Conservation (phyloP, 2,888 invertebrate genomes). For the Campopleginae sp. region DNA sequence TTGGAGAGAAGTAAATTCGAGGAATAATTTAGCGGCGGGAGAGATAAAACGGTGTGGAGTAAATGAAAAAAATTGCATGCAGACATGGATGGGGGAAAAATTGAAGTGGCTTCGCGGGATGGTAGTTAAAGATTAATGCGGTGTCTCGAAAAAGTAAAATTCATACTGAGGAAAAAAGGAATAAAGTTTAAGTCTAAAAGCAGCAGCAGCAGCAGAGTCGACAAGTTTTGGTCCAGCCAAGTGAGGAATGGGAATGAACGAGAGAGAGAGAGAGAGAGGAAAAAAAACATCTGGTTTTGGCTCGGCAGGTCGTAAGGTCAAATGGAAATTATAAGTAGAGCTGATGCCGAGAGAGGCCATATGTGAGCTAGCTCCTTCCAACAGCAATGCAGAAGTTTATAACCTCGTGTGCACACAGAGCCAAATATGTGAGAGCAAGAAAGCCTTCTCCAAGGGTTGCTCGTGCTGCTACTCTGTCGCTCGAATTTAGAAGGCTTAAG, state of each 20-base stretch:
- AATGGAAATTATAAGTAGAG: constrained; percentile 60
- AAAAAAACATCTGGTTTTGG: constrained; percentile 2
- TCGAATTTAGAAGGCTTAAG: constrained; percentile 65
- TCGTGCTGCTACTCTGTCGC: constrained; percentile 37
- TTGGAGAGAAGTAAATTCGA: constrained; percentile 39
- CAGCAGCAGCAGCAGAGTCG: constrained; percentile 8
- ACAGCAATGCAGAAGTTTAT: constrained; percentile 8
- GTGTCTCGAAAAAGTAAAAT: constrained; percentile 22
- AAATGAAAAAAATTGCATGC: background rate
- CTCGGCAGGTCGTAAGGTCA: constrained; percentile 51
- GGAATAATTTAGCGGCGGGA: constrained; percentile 28
- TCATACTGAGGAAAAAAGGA: background rate
- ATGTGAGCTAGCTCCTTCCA: constrained; percentile 29
- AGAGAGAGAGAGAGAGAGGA: background rate
- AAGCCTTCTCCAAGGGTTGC: constrained; percentile 22
- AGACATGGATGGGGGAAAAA: background rate
- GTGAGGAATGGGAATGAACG: background rate
- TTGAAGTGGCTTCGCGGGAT: constrained; percentile 11
- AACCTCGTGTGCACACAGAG: background rate
- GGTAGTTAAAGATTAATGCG: constrained; percentile 51
- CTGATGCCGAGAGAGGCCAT: constrained; percentile 28
- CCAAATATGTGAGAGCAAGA: constrained; percentile 12
- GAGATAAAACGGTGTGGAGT: background rate
- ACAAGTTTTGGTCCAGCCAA: constrained; percentile 38
- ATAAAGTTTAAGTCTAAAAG: background rate